Percentiles rank a stretch among this genome's conserved stretches.
Conservation (phyloP, 2,797 vertebrate species). For the Microctenopoma steveboyesi region DNA sequence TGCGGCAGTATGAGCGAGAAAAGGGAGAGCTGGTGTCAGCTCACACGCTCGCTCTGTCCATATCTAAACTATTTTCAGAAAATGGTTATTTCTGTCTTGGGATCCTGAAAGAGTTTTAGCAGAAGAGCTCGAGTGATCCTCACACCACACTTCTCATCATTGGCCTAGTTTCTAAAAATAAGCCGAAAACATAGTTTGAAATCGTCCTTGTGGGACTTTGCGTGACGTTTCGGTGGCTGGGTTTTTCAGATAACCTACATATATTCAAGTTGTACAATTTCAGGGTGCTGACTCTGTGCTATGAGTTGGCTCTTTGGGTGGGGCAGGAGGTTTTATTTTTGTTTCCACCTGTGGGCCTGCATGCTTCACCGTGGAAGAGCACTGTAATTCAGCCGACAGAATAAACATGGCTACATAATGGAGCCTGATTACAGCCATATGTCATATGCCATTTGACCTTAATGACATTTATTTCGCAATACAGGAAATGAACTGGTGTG, state of each 20-base stretch:
- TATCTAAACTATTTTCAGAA: slow-evolving; percentile 64
- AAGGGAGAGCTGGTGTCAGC: slow-evolving; percentile 38
- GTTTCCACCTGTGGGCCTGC: slow-evolving; percentile 70
- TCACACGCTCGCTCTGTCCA: slow-evolving; percentile 4
- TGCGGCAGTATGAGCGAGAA: slow-evolving; percentile 7
- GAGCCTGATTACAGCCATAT: slow-evolving; percentile 40
- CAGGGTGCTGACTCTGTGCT: slow-evolving; percentile 56
- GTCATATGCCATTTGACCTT: slow-evolving; percentile 24
- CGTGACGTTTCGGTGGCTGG: slow-evolving; percentile 14
- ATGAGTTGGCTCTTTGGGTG: slow-evolving; percentile 61
- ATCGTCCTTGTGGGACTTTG: slow-evolving; percentile 9
- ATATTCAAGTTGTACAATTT: slow-evolving; percentile 62
- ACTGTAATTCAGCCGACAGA: slow-evolving; percentile 52
- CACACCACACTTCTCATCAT: slow-evolving; percentile 44
- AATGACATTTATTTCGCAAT: slow-evolving; percentile 32
- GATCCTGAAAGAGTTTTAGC: slow-evolving; percentile 47
- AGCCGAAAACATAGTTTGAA: slow-evolving; percentile 35
- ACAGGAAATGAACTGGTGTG: slow-evolving; percentile 47
- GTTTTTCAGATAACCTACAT: slow-evolving; percentile 23
- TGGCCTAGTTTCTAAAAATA: slow-evolving; percentile 68
- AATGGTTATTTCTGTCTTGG: slow-evolving; percentile 60
- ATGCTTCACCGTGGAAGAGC: slow-evolving; percentile 43
- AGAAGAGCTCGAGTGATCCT: slow-evolving; percentile 51
- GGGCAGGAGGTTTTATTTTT: slow-evolving; percentile 65
- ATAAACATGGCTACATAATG: slow-evolving; percentile 44